These are phyloP conservation scores for Otus sunia DNA, from an alignment of 2,113 vertebrate species.

Conservation along the genomic window DNA sequence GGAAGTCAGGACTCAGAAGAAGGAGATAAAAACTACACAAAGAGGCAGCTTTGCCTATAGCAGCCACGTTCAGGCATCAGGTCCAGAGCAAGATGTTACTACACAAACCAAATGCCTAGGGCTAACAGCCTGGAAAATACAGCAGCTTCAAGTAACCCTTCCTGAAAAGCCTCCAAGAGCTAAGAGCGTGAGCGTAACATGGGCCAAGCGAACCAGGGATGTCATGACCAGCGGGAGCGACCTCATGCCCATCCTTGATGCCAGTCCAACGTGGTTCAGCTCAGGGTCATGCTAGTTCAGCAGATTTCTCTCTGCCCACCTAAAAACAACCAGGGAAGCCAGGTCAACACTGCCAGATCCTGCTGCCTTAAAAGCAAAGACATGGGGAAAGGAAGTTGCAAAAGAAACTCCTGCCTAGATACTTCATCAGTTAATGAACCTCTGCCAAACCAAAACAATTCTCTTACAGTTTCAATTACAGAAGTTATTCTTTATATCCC, in stretches of 20 bases:
- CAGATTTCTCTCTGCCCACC: neutral
- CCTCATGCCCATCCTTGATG: neutral
- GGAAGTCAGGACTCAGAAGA: neutral
- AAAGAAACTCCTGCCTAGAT: neutral
- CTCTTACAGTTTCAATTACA: neutral
- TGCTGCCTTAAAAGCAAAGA: neutral
- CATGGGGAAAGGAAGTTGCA: neutral
- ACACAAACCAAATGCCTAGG: neutral
- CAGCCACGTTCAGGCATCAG: neutral
- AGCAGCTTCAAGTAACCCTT: neutral
- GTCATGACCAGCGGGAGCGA: neutral
- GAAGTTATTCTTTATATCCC: neutral
- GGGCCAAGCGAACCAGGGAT: neutral
- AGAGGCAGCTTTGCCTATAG: neutral
- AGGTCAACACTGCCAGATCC: neutral
- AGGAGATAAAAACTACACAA: neutral
- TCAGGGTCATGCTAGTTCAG: neutral
- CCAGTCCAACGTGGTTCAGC: accelerated
- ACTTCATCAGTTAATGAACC: neutral
- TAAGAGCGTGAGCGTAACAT: accelerated
- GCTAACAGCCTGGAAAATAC: neutral
- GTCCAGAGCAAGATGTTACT: neutral
- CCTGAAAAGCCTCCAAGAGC: neutral
- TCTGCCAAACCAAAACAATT: neutral
- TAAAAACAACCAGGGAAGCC: neutral